Evolutionary conservation across 1,140 invertebrate species (phyloP), one percentile per base, ranked within the genome.

Genomic region (Sesamia nonagrioides): DNA sequence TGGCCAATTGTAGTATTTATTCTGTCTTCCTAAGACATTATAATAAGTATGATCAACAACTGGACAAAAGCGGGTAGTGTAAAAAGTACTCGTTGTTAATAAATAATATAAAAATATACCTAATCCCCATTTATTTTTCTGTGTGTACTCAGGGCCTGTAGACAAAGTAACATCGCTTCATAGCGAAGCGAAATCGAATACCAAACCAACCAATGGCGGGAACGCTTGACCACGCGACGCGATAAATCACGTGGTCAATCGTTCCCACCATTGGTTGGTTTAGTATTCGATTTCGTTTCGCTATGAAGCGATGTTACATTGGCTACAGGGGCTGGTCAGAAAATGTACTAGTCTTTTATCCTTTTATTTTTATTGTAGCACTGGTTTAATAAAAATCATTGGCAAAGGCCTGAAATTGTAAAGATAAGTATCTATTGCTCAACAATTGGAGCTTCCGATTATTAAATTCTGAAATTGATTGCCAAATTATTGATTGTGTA

Each of bases 371-470:
- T 63, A 7, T n/a, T 27, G 33, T 40, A 68, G 7, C 27, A 37
- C 17, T 33, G 17, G 9, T 75, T 48, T 21, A 33, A 35, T 63
- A 72, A 52, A 61, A 63, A 33, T 45, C 17, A 83, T 82, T 81
- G 83, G 83, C 80, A 82, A 80, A 45, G 74, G 61, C 61, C 60
- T 82, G 71, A 77, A 50, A 37, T 54, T 37, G 45, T 61, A 54
- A 84, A 82, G 71, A 76, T 54, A 84, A 87, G 84, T 79, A 45
- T 11, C 37, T 40, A 82, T 89, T 92, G 91, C 91, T 92, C 91
- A 92, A 92, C 84, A 82, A 83, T 85, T 63, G 86, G 85, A 89
- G 89, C 89, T 92, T 92, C 91, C 89, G 89, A 77, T 77, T 81
- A 81, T 76, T 75, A 78, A 77, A 66, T 81, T 82, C 48, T 68